phyloP scores from a whole-genome alignment of 2,888 invertebrate species.

The Cheilosia urbana region DNA sequence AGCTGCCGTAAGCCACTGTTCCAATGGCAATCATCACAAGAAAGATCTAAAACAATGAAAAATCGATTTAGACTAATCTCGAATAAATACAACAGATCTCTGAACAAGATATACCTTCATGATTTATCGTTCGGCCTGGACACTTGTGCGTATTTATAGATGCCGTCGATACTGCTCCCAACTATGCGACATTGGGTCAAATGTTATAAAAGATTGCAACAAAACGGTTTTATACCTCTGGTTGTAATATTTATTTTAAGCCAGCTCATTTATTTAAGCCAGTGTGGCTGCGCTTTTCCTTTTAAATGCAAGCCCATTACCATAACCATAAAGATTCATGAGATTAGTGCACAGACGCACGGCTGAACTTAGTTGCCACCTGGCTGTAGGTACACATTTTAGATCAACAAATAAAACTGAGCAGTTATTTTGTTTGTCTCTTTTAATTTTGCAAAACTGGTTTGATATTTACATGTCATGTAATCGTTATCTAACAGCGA shows the following conservation, averaged over 20 bases:
- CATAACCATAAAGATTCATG: conserved; percentile 50
- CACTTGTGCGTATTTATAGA: neutral
- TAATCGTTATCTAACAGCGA: conserved; percentile 67
- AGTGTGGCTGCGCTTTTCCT: conserved; percentile 35
- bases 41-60: conserved; percentile 15
- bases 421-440: conserved; percentile 14
- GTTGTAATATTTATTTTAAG: conserved; percentile 8
- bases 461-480: conserved; percentile 57
- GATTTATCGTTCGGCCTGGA: neutral
- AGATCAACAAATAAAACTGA: conserved; percentile 8
- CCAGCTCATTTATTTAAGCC: neutral
- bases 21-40: conserved; percentile 12
- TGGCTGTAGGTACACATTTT: conserved; percentile 10
- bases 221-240: conserved; percentile 60
- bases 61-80: neutral
- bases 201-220: conserved; percentile 49
- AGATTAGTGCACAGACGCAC: neutral
- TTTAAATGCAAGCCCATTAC: conserved; percentile 9
- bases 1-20: neutral
- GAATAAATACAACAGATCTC: conserved; percentile 15
- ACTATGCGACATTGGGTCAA: conserved; percentile 52
- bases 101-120: conserved; percentile 55
- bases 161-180: conserved; percentile 13
- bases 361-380: neutral
- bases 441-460: conserved; percentile 55